Conservation (phyloP, 2,113 vertebrate genomes). For the Paracanthobrama guichenoti region DNA sequence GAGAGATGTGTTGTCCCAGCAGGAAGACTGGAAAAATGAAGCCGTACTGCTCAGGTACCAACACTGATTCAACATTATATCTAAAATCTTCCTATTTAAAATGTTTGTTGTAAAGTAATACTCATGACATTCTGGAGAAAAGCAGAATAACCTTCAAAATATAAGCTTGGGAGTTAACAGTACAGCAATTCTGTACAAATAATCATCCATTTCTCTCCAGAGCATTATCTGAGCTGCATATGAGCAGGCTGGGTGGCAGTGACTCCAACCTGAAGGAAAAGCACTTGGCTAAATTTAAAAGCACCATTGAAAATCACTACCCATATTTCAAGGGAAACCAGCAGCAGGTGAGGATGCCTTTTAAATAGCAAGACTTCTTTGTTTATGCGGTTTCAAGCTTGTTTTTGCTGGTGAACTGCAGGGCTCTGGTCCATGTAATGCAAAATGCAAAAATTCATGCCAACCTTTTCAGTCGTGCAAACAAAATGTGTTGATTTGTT, state of each 20-base stretch:
- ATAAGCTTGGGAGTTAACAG: not conserved
- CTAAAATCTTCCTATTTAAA: not conserved
- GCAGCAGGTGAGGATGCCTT: not conserved
- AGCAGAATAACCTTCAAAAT: not conserved
- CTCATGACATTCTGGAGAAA: not conserved
- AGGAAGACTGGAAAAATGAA: not conserved
- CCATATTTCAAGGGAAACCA: not conserved
- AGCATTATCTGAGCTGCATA: not conserved
- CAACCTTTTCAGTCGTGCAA: not conserved
- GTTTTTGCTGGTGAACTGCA: no score
- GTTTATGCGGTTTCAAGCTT: not conserved
- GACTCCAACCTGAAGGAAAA: not conserved
- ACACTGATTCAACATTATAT: not conserved
- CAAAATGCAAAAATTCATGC: not conserved
- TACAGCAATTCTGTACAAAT: not conserved
- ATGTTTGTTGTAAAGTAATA: not conserved
- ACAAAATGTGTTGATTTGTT: not conserved
- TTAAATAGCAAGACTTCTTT: not conserved
- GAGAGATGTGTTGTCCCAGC: not conserved
- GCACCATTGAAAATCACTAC: not conserved
- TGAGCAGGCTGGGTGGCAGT: not conserved
- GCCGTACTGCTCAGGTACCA: not conserved
- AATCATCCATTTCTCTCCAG: not conserved
- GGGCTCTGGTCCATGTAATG: no score
- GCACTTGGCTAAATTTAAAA: not conserved